A percentile compares a stretch with the other conserved stretches of the same genome.
These are phyloP conservation scores for Ptychadena robeensis DNA, from an alignment of 2,797 vertebrate species.

Conservation along the genomic window DNA sequence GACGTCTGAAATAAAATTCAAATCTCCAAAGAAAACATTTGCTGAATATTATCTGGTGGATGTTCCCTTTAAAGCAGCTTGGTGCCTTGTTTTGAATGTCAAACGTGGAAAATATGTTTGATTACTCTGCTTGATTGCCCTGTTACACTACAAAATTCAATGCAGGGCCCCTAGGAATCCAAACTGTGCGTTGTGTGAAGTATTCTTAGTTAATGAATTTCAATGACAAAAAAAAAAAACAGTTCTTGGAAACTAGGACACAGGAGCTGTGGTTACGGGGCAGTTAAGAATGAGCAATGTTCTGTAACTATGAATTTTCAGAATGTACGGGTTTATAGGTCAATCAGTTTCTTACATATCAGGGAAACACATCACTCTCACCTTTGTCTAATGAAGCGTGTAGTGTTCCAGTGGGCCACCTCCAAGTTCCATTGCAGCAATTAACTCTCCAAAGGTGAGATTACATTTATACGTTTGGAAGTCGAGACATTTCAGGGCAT, in stretches of 20 bases:
- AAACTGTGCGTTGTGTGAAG: background rate
- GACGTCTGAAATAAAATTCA: background rate
- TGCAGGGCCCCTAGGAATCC: background rate
- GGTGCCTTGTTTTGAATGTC: constrained; percentile 9
- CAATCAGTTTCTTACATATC: background rate
- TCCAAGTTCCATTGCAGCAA: constrained; percentile 12
- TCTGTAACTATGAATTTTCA: constrained; percentile 2
- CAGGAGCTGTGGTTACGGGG: background rate
- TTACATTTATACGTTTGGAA: background rate
- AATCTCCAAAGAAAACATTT: background rate
- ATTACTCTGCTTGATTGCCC: constrained; percentile 2
- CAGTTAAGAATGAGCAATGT: background rate
- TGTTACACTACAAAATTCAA: background rate
- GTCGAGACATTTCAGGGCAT: background rate
- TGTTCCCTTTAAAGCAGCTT: constrained; percentile 4
- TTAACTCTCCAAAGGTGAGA: constrained; percentile 4
- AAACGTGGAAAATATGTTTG: background rate
- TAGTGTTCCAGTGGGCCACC: constrained; percentile 13
- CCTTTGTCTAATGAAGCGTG: constrained; percentile 14
- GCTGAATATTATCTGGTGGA: background rate
- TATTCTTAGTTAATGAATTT: constrained; percentile 2
- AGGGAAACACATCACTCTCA: background rate
- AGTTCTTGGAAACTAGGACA: background rate
- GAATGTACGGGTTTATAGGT: background rate
- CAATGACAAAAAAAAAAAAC: background rate